phyloP scores from a whole-genome alignment of 2,113 vertebrate species.

The Psephotus haematonotus region DNA sequence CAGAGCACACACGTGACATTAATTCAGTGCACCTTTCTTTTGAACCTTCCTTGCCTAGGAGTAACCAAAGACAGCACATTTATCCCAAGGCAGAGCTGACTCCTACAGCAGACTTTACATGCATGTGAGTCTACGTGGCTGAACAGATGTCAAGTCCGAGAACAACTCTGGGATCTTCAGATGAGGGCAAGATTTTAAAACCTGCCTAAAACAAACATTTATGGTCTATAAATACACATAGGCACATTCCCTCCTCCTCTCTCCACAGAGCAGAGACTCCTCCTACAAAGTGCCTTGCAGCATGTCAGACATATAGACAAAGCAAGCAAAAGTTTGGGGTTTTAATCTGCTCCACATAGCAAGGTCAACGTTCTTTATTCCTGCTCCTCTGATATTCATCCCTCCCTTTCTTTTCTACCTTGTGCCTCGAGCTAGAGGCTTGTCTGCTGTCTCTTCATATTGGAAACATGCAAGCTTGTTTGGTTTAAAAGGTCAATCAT shows the following conservation, averaged over 20 bases:
- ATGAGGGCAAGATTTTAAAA: background rate
- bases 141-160: background rate
- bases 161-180: background rate
- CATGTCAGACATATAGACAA: slow-evolving; percentile 24
- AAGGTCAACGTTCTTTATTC: slow-evolving; percentile 44
- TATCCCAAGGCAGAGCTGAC: background rate
- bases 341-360: background rate
- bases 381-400: slow-evolving; percentile 34
- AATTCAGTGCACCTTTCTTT: background rate
- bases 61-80: background rate
- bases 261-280: slow-evolving; percentile 23
- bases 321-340: background rate
- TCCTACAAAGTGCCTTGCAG: slow-evolving; percentile 31
- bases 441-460: slow-evolving; percentile 64
- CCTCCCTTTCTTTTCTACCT: slow-evolving; percentile 53
- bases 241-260: background rate
- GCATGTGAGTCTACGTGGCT: background rate
- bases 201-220: slow-evolving; percentile 34
- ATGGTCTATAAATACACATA: slow-evolving; percentile 32
- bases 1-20: background rate
- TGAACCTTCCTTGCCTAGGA: background rate
- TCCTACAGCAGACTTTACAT: background rate
- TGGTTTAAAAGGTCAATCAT: slow-evolving; percentile 75
- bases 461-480: slow-evolving; percentile 57
- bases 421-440: slow-evolving; percentile 62